Evolutionary conservation across 2,888 invertebrate genomes (phyloP), one percentile per base, ranked within the genome.

Genomic region (Peribatodes rhomboidaria): DNA sequence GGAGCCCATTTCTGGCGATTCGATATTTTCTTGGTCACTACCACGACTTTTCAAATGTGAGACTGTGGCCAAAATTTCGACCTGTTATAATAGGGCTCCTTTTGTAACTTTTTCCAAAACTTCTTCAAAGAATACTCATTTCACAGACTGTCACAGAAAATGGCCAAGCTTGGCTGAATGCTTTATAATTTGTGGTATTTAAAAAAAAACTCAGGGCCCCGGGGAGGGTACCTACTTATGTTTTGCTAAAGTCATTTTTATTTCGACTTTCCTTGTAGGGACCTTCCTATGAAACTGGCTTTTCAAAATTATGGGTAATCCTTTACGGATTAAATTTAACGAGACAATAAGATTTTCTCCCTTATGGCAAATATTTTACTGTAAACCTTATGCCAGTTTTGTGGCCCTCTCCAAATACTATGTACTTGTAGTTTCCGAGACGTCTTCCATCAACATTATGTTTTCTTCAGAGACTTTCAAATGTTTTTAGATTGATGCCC

Each of bases 391-490:
- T n/a, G n/a, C n/a, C n/a, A n/a, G n/a, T n/a, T n/a, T n/a, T n/a
- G n/a, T n/a, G n/a, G n/a, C n/a, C n/a, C n/a, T n/a, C n/a, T n/a
- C n/a, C n/a, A n/a, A n/a, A n/a, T n/a, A n/a, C 20, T 14, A 6
- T 9, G 8, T 14, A 20, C 9, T 22, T 56, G 61, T 72, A 63
- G 49, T 58, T 62, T 65, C 50, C 68, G 22, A 9, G 3, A 65
- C 42, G 80, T 80, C 81, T 79, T 71, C 76, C 79, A 74, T 70
- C 78, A 63, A 82, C 80, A 77, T 84, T 72, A 44, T 50, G 85
- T 84, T 80, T 85, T 88, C 88, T 87, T 88, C 86, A 83, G 84
- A 77, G 71, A 73, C 83, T 85, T 86, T 85, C 62, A 84, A 87
- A 81, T 84, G 78, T 84, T 87, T 86, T 81, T 74, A 82, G 88